phyloP scores from a whole-genome alignment of 2,888 invertebrate species.

The Dorcus parallelipipedus region DNA sequence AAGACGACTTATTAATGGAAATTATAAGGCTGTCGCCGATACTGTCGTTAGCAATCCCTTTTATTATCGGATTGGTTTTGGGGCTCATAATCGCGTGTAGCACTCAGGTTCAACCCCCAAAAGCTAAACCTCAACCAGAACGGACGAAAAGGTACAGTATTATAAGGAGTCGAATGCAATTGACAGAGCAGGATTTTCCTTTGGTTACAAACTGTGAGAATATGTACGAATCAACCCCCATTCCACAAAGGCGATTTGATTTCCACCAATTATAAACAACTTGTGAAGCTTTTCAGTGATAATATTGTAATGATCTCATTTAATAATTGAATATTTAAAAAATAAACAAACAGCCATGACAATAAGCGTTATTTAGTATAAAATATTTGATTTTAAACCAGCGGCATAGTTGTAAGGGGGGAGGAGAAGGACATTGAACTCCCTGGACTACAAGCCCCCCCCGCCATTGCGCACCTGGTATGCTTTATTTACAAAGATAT shows the following conservation, averaged over 20 bases:
- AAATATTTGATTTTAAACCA: too few species aligned
- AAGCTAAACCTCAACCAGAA: neutral
- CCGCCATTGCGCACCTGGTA: too few species aligned
- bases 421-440: too few species aligned
- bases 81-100: conserved; percentile 19
- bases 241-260: conserved; percentile 14
- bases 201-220: conserved; percentile 15
- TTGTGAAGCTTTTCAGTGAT: too few species aligned
- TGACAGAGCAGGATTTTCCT: neutral
- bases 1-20: conserved; percentile 21
- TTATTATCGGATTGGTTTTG: conserved; percentile 15
- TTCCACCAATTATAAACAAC: neutral
- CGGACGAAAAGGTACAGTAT: conserved; percentile 11
- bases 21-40: conserved; percentile 26
- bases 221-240: conserved; percentile 18
- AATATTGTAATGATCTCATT: too few species aligned
- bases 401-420: too few species aligned
- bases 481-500: too few species aligned
- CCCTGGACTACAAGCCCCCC: too few species aligned
- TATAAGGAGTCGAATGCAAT: conserved; percentile 3
- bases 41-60: conserved; percentile 13
- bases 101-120: conserved; percentile 1
- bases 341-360: too few species aligned
- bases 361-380: too few species aligned
- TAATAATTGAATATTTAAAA: too few species aligned